A percentile compares a stretch with the other conserved stretches of the same genome.
Evolutionary conservation across 2,888 invertebrate genomes (phyloP).

Genomic region (Ormia ochracea): DNA sequence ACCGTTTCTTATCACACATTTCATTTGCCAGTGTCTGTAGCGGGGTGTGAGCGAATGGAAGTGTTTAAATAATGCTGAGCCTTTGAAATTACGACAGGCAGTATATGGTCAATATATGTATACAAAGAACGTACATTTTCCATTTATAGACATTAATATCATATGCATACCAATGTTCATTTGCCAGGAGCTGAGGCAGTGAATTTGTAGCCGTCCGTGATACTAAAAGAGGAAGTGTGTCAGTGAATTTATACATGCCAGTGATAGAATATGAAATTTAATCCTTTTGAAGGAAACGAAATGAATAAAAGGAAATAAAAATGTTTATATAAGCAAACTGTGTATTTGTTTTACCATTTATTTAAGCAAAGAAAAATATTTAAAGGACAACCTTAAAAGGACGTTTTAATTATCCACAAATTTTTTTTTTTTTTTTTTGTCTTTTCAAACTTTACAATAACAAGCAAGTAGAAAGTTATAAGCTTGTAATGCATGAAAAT

Average conservation of each 20-base stretch:
- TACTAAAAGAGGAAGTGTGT: conserved; percentile 5
- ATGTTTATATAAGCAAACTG: neutral
- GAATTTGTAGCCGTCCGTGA: neutral
- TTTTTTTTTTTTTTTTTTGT: too few relatives aligned
- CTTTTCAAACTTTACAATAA: too few relatives aligned
- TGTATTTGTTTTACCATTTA: too few relatives aligned
- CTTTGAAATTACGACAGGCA: neutral
- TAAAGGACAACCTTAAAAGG: too few relatives aligned
- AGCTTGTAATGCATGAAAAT: too few relatives aligned
- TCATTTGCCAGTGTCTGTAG: neutral
- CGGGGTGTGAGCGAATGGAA: neutral
- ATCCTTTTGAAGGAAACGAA: neutral
- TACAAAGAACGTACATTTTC: neutral
- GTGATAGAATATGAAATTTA: conserved; percentile 9
- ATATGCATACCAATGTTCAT: conserved; percentile 2
- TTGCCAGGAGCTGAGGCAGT: neutral
- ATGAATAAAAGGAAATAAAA: neutral
- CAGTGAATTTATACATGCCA: neutral
- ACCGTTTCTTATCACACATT: neutral
- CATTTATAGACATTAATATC: neutral
- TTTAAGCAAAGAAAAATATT: neutral
- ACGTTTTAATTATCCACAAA: too few relatives aligned
- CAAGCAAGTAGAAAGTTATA: too few relatives aligned
- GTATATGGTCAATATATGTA: neutral
- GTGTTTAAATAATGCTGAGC: neutral